phyloP scores from a whole-genome alignment of 2,888 invertebrate genomes.

The Esperia sulphurella region DNA sequence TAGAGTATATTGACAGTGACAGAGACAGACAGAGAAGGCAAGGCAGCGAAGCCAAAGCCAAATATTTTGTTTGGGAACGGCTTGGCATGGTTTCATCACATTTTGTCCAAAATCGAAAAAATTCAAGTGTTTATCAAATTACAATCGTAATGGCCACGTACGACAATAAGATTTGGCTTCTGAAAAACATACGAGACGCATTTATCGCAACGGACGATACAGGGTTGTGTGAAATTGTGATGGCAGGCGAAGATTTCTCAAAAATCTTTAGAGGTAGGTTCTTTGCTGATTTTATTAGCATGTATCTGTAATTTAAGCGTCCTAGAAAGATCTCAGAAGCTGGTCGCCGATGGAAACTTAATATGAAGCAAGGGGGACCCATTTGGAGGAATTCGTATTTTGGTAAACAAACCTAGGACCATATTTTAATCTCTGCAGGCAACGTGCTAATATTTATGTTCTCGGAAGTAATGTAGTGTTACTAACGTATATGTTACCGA shows the following conservation, averaged over 20 bases:
- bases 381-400: no score
- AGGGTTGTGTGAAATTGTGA: slow-evolving; percentile 94
- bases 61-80: slow-evolving; percentile 8
- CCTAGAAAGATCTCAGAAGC: no score
- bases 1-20: no score
- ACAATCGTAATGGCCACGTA: slow-evolving; percentile 89
- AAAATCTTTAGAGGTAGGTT: slow-evolving; percentile 65
- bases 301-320: no score
- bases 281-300: background rate
- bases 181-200: slow-evolving; percentile 95
- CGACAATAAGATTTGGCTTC: slow-evolving; percentile 95
- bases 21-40: no score
- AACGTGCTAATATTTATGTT: no score
- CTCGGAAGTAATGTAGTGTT: no score
- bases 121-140: slow-evolving; percentile 2
- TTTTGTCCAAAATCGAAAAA: background rate
- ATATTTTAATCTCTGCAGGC: no score
- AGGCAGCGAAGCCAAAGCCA: background rate
- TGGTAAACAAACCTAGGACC: no score
- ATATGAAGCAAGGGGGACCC: no score
- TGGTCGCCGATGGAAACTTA: no score
- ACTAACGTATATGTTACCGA: no score
- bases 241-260: slow-evolving; percentile 91
- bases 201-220: slow-evolving; percentile 98
- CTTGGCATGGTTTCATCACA: slow-evolving; percentile 6